These are phyloP conservation scores for Drosophila pallidifrons DNA, from an alignment of 1,140 invertebrate genomes.

Conservation along the genomic window DNA sequence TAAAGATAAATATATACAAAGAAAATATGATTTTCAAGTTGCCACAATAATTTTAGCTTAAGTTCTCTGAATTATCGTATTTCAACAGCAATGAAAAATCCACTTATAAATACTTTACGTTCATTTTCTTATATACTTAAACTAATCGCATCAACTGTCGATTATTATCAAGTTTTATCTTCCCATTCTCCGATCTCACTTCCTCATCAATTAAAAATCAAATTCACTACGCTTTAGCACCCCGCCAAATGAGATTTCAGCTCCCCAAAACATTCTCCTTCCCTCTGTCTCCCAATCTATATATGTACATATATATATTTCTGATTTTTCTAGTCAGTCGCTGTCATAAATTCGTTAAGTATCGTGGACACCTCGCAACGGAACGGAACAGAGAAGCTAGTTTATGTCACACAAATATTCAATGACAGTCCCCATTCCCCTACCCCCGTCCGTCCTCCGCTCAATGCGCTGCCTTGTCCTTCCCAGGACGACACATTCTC, in stretches of 20 bases:
- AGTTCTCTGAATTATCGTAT: too few species aligned
- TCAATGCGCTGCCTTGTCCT: not conserved
- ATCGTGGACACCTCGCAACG: slow-evolving; percentile 43
- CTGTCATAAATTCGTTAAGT: slow-evolving; percentile 79
- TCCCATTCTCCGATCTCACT: not conserved
- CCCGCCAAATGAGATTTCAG: slow-evolving; percentile 69
- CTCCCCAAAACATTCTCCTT: not conserved
- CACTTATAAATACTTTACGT: not conserved
- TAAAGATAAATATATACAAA: too few species aligned
- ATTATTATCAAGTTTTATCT: slow-evolving; percentile 6
- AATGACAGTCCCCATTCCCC: slow-evolving; percentile 57
- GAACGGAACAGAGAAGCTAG: slow-evolving; percentile 53
- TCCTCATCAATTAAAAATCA: slow-evolving; percentile 77
- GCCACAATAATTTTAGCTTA: too few species aligned
- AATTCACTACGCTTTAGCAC: slow-evolving; percentile 71
- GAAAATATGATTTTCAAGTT: too few species aligned
- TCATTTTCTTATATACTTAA: not conserved
- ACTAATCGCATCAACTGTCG: slow-evolving; percentile 7
- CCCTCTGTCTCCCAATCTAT: not conserved
- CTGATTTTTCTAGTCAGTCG: not conserved
- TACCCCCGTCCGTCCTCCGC: too few species aligned
- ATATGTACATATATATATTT: not conserved
- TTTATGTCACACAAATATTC: slow-evolving; percentile 81
- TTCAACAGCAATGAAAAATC: too few species aligned
- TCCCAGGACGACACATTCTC: slow-evolving; percentile 58